Conservation (phyloP, 1,140 invertebrate genomes). For the Heliconius nattereri region DNA sequence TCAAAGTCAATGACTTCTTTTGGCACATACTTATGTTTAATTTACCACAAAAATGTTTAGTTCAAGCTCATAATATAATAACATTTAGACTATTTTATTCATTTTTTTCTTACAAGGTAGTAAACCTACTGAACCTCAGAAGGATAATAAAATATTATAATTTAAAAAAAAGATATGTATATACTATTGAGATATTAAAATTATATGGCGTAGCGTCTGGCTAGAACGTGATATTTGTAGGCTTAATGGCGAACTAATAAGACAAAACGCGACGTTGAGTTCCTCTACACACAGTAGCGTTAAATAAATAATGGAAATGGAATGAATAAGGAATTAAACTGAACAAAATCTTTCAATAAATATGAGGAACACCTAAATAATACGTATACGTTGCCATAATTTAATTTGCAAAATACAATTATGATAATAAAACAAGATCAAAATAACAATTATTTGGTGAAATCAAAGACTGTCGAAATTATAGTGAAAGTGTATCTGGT, state of each 20-base stretch:
- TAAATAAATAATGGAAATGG: too few species aligned
- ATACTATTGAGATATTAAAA: too few species aligned
- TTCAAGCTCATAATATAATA: neutral
- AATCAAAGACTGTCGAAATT: constrained; percentile 23
- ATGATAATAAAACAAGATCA: neutral
- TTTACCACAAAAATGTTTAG: neutral
- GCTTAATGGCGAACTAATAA: too few species aligned
- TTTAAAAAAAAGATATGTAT: too few species aligned
- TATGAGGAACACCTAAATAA: neutral
- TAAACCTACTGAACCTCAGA: too few species aligned
- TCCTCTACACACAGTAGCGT: too few species aligned
- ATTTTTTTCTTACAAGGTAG: neutral
- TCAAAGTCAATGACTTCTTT: neutral
- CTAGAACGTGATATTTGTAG: too few species aligned
- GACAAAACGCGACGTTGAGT: too few species aligned
- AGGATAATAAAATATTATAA: too few species aligned
- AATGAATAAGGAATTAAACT: too few species aligned
- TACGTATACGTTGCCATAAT: neutral
- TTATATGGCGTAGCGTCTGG: too few species aligned
- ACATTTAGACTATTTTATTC: neutral
- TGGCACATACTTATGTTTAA: neutral
- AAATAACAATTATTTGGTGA: neutral
- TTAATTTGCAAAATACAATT: neutral
- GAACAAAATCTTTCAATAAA: neutral
- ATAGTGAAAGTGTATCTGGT: constrained; percentile 25